phyloP scores from a whole-genome alignment of 2,113 vertebrate genomes.

The Anseranas semipalmata region DNA sequence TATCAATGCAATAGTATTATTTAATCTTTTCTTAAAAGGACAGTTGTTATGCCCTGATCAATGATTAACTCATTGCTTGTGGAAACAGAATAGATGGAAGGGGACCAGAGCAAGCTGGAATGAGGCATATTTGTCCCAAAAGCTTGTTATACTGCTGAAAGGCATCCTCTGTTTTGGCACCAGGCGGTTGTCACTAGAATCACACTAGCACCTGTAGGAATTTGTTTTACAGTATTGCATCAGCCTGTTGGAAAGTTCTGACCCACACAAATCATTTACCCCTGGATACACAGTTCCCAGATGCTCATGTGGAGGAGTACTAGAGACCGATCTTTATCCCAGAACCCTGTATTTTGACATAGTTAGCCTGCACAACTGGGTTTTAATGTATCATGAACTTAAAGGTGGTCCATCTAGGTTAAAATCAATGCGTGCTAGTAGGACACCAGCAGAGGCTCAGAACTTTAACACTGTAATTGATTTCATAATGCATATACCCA shows the following conservation, averaged over 20 bases:
- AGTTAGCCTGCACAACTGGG: not conserved
- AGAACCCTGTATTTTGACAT: not conserved
- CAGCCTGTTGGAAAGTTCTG: not conserved
- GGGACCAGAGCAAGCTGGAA: not conserved
- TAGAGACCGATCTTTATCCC: not conserved
- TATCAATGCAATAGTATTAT: not conserved
- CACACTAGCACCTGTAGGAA: not conserved
- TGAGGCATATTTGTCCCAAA: not conserved
- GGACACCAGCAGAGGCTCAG: not conserved
- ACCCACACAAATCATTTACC: not conserved
- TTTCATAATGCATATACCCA: not conserved
- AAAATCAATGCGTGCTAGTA: not conserved
- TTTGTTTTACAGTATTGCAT: not conserved
- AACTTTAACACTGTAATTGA: not conserved
- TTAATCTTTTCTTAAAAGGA: not conserved
- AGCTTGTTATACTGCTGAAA: not conserved
- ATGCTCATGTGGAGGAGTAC: fast-evolving
- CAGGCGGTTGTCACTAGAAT: not conserved
- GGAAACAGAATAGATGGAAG: not conserved
- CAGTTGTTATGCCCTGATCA: not conserved
- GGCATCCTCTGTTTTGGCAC: not conserved
- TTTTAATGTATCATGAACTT: not conserved
- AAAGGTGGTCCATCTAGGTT: not conserved
- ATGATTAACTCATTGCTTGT: not conserved
- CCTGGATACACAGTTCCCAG: not conserved